phyloP scores from a whole-genome alignment of 2,113 vertebrate genomes.

The Pseudopipra pipra region DNA sequence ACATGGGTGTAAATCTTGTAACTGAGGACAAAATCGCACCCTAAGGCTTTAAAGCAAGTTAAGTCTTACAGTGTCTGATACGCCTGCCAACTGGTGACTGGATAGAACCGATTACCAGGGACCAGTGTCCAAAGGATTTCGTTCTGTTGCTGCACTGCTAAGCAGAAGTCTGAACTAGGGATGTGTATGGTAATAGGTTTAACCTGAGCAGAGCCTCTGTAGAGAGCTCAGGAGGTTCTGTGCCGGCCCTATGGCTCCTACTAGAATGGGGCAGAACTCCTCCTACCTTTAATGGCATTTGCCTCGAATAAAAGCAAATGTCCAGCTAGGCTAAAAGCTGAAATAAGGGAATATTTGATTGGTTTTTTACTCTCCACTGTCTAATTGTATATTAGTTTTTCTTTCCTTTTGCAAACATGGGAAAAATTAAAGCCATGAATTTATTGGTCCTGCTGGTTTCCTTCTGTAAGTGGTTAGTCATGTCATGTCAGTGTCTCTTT shows the following conservation, averaged over 20 bases:
- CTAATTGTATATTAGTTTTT: background rate
- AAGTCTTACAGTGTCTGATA: background rate
- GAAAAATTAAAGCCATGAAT: background rate
- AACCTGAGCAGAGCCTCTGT: background rate
- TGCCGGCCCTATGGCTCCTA: background rate
- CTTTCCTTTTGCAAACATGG: background rate
- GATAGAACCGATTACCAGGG: background rate
- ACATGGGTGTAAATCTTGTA: conserved; percentile 48
- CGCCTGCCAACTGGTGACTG: conserved; percentile 8
- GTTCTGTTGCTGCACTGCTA: background rate
- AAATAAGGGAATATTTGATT: background rate
- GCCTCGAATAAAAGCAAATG: background rate
- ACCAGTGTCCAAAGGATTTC: background rate
- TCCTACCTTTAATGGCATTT: background rate
- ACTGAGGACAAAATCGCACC: conserved; percentile 39
- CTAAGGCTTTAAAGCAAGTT: conserved; percentile 34
- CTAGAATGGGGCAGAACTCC: background rate
- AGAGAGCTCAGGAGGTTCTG: background rate
- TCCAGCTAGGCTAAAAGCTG: background rate
- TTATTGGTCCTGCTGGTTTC: background rate
- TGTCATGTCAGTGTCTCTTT: background rate
- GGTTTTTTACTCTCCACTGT: background rate
- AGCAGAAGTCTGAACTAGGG: background rate
- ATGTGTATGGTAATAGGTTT: background rate
- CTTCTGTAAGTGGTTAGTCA: background rate